phyloP scores from a whole-genome alignment of 1,140 invertebrate genomes.

The Philaenus spumarius region DNA sequence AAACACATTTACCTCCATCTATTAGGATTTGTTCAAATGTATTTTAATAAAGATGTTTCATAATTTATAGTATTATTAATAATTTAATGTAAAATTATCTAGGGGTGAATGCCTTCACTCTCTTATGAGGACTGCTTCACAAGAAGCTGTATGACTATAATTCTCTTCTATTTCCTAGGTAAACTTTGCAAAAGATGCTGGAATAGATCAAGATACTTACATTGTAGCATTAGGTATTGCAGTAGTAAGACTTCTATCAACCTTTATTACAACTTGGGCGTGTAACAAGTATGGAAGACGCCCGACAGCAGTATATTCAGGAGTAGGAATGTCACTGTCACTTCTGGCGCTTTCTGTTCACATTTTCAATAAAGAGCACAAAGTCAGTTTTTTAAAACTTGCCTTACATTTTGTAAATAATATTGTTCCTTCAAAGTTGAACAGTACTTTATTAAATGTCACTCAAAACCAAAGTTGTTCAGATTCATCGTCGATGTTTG shows the following conservation, averaged over 20 bases:
- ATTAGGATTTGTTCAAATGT: too few relatives aligned
- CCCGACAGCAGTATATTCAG: conserved; percentile 48
- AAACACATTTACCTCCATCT: too few relatives aligned
- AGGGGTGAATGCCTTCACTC: too few relatives aligned
- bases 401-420: too few relatives aligned
- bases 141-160: too few relatives aligned
- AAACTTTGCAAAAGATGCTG: conserved; percentile 51
- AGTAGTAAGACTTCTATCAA: conserved; percentile 44
- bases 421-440: not conserved
- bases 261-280: conserved; percentile 43
- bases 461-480: not conserved
- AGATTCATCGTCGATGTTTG: conserved; percentile 24
- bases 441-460: not conserved
- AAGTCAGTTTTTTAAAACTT: too few relatives aligned
- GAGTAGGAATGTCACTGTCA: conserved; percentile 48
- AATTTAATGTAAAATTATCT: too few relatives aligned
- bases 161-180: too few relatives aligned
- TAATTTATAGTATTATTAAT: too few relatives aligned
- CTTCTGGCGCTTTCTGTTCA: conserved; percentile 48
- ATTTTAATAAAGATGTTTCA: too few relatives aligned
- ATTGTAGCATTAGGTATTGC: conserved; percentile 48
- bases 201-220: conserved; percentile 47
- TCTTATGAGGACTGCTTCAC: too few relatives aligned
- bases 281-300: conserved; percentile 48
- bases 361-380: not conserved